Evolutionary conservation across 2,113 vertebrate genomes (phyloP).

Genomic region (Cricetomys ansorgei): DNA sequence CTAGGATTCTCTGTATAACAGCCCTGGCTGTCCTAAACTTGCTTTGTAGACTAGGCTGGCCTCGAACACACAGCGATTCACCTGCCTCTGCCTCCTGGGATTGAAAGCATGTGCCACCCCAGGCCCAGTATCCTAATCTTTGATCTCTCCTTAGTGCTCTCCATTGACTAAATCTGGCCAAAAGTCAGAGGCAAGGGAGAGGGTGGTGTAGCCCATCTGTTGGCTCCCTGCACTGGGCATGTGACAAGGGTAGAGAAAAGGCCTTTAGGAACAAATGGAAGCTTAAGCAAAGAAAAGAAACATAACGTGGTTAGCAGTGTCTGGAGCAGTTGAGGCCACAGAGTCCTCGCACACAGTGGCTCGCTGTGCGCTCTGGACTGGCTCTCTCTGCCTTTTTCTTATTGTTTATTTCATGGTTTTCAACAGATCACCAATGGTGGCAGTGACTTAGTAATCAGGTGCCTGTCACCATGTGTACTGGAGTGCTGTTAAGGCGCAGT

Average conservation of each 20-base stretch:
- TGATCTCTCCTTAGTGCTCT: background rate
- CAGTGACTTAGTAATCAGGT: background rate
- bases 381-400: background rate
- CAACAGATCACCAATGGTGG: background rate
- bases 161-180: background rate
- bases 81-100: too few species aligned
- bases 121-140: too few species aligned
- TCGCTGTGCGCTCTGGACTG: conserved; percentile 47
- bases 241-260: background rate
- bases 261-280: background rate
- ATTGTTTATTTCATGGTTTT: conserved; percentile 66
- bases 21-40: too few species aligned
- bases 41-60: too few species aligned
- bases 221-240: background rate
- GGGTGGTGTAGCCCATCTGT: background rate
- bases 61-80: too few species aligned
- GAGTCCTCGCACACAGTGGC: background rate
- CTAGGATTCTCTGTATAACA: too few species aligned
- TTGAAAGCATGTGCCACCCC: too few species aligned
- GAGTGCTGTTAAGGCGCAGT: conserved; percentile 28
- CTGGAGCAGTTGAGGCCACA: background rate
- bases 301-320: background rate
- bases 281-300: background rate
- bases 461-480: background rate
- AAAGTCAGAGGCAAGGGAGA: background rate